Percentiles rank a stretch among this genome's conserved stretches.
Conservation (phyloP, 2,888 invertebrate species). For the Cephalotes varians region DNA sequence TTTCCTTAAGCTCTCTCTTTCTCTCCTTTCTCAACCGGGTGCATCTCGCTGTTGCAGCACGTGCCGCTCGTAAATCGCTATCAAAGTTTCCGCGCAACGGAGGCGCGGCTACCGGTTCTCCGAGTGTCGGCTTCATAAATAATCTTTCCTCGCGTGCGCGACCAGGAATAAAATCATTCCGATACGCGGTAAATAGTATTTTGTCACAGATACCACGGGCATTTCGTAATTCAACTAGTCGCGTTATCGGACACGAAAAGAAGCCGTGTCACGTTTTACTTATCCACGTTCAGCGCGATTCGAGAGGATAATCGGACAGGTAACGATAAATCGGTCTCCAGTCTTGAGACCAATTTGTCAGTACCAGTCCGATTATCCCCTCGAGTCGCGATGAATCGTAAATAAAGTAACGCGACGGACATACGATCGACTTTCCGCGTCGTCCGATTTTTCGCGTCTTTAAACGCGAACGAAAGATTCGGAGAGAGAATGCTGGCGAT, state of each 20-base stretch:
- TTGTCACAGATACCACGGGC: neutral
- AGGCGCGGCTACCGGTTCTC: constrained; percentile 63
- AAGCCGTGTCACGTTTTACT: neutral
- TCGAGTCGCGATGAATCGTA: neutral
- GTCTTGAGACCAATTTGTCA: neutral
- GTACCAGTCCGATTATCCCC: neutral
- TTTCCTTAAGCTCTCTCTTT: constrained; percentile 31
- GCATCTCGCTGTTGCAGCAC: constrained; percentile 78
- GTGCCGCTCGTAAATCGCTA: constrained; percentile 83
- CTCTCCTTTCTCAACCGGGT: neutral
- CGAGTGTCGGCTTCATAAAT: constrained; percentile 52
- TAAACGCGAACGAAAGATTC: neutral
- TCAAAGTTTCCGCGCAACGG: constrained; percentile 73
- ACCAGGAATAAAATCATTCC: neutral
- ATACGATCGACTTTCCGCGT: neutral
- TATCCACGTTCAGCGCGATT: neutral
- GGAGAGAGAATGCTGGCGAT: neutral
- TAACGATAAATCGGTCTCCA: constrained; percentile 6
- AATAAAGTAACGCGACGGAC: neutral
- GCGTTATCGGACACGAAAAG: constrained; percentile 12
- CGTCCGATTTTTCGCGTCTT: neutral
- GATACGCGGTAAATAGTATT: constrained; percentile 13
- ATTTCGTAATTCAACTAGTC: neutral
- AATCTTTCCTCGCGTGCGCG: constrained; percentile 4
- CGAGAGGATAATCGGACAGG: neutral